phyloP scores from a whole-genome alignment of 2,888 invertebrate species.

The Thumatha senex region DNA sequence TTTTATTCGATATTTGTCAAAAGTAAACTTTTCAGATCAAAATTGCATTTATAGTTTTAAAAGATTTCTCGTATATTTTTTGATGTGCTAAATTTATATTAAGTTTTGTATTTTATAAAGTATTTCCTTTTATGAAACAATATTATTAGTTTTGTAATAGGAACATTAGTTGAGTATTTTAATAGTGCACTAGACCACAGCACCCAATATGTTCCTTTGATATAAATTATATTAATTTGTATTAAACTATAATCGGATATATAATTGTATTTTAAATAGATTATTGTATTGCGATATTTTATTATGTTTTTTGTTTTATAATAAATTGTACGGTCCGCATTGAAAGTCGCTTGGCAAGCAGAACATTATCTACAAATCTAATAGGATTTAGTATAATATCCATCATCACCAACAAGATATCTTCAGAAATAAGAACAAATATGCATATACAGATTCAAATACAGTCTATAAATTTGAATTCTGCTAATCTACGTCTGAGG shows the following conservation, averaged over 20 bases:
- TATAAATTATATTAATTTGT: constrained; percentile 45
- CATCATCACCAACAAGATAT: too few relatives aligned
- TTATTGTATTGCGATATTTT: constrained; percentile 26
- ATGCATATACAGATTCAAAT: too few relatives aligned
- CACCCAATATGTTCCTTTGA: constrained; percentile 50
- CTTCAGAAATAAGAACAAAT: too few relatives aligned
- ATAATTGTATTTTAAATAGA: constrained; percentile 31
- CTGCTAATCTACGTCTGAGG: too few relatives aligned
- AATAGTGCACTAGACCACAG: constrained; percentile 40
- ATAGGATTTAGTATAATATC: too few relatives aligned
- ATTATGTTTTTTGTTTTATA: constrained; percentile 27
- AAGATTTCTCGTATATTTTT: constrained; percentile 54
- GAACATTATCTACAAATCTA: too few relatives aligned
- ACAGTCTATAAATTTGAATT: too few relatives aligned
- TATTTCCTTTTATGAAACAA: constrained; percentile 30
- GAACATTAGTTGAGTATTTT: constrained; percentile 38
- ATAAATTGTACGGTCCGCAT: too few relatives aligned
- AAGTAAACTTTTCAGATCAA: constrained; percentile 19
- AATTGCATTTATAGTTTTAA: constrained; percentile 59
- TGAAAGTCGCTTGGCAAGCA: too few relatives aligned
- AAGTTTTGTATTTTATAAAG: constrained; percentile 46
- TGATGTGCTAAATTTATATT: constrained; percentile 56
- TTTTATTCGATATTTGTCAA: constrained; percentile 13
- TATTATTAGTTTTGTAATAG: constrained; percentile 36
- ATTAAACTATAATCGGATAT: constrained; percentile 36